phyloP scores from a whole-genome alignment of 37 sponge, comb jelly and placozoan species.

The Cliona cf. orientalis region DNA sequence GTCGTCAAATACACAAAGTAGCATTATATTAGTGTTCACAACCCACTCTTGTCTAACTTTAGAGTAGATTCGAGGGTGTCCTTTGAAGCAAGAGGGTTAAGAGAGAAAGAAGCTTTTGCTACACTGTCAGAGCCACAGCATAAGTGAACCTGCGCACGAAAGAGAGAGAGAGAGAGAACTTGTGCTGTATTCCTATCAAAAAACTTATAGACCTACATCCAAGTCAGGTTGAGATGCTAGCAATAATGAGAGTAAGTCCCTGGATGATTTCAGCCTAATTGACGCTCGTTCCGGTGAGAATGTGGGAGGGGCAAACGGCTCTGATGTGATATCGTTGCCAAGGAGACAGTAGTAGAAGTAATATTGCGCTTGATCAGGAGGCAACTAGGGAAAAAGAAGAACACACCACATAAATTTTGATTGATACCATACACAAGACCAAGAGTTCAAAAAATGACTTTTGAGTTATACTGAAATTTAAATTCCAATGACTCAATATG shows the following conservation, averaged over 20 bases:
- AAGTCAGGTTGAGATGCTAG: slow-evolving; percentile 61
- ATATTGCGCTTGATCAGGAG: background rate
- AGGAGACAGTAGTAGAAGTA: slow-evolving; percentile 74
- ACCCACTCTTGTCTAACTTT: background rate
- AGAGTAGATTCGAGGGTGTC: slow-evolving; percentile 3
- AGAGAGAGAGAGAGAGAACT: background rate
- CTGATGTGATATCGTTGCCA: slow-evolving; percentile 80
- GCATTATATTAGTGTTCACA: too few species aligned
- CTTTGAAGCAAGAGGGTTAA: background rate
- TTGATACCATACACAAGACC: background rate
- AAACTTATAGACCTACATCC: slow-evolving; percentile 24
- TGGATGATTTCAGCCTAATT: slow-evolving; percentile 38
- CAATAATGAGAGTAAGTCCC: slow-evolving; percentile 24
- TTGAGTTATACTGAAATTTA: too few species aligned
- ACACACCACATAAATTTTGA: background rate
- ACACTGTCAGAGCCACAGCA: slow-evolving; percentile 26
- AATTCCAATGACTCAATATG: too few species aligned
- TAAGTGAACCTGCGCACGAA: slow-evolving; percentile 13
- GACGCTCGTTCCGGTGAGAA: slow-evolving; percentile 77
- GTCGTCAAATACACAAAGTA: too few species aligned
- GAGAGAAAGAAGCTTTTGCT: background rate
- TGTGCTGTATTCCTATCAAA: background rate
- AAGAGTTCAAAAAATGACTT: background rate
- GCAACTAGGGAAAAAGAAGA: background rate
- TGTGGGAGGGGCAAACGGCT: slow-evolving; percentile 45